phyloP scores from a whole-genome alignment of 2,797 vertebrate genomes.

The Lophotriccus pileatus region DNA sequence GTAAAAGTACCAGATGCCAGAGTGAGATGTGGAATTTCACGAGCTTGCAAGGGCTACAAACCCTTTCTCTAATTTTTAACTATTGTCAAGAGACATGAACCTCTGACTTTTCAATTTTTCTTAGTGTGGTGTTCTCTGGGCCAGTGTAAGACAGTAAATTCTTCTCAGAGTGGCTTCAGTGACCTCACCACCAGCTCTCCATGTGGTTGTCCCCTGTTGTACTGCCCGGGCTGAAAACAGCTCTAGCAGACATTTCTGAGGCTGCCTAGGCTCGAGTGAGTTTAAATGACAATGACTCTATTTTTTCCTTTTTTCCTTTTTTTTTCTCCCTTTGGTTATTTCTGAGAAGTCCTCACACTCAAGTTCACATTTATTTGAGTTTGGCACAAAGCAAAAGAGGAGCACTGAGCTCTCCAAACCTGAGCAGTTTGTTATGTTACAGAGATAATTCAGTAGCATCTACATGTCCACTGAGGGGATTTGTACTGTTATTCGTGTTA shows the following conservation, averaged over 20 bases:
- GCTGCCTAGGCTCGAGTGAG: not conserved
- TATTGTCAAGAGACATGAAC: not conserved
- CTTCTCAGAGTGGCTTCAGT: not conserved
- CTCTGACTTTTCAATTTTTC: not conserved
- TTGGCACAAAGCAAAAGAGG: not conserved
- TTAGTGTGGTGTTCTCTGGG: not conserved
- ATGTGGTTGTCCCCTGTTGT: not conserved
- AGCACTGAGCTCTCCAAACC: not conserved
- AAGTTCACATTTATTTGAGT: not conserved
- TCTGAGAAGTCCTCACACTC: not conserved
- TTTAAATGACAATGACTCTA: not conserved
- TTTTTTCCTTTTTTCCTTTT: too few species aligned
- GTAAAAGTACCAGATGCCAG: not conserved
- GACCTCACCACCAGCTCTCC: not conserved
- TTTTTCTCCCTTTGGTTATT: not conserved
- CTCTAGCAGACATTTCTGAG: not conserved
- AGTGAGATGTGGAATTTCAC: not conserved
- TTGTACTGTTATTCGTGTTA: not conserved
- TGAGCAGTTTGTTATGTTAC: not conserved
- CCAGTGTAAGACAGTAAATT: not conserved
- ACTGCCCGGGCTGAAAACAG: not conserved
- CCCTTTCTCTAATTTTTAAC: not conserved
- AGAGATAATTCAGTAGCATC: not conserved
- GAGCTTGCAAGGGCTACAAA: not conserved
- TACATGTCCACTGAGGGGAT: not conserved